phyloP scores from a whole-genome alignment of 2,797 vertebrate species.

The Dendrocincla tyrannina region DNA sequence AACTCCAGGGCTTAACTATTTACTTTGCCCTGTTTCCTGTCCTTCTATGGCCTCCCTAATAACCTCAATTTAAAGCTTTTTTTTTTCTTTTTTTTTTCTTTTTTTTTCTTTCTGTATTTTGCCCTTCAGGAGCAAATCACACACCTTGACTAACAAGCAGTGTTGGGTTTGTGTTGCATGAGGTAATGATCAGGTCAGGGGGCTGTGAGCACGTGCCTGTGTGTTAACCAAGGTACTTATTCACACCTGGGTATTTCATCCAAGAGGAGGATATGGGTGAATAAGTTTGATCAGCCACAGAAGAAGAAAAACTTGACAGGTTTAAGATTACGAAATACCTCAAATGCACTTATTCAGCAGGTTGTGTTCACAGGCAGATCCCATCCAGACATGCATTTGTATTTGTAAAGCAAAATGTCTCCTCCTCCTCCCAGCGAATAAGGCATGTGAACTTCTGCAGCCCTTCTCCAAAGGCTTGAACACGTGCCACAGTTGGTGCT shows the following conservation, averaged over 20 bases:
- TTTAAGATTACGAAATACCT: not conserved
- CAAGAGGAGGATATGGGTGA: not conserved
- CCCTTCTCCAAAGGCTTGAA: not conserved
- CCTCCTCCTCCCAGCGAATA: not conserved
- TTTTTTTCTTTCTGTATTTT: not conserved
- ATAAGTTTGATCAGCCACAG: not conserved
- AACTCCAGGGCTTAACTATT: not conserved
- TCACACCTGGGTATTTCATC: not conserved
- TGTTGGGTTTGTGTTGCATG: rapidly evolving
- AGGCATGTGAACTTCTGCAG: not conserved
- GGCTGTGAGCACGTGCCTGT: rapidly evolving
- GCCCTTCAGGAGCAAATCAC: not conserved
- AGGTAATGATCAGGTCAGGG: rapidly evolving
- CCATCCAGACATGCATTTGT: not conserved
- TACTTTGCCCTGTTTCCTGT: not conserved
- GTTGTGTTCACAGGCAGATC: not conserved
- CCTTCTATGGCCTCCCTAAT: not conserved
- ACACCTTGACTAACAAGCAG: not conserved
- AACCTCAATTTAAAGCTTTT: not conserved
- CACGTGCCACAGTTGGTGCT: rapidly evolving
- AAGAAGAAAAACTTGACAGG: not conserved
- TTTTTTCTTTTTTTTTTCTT: not conserved
- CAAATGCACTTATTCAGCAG: not conserved
- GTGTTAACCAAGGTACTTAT: rapidly evolving
- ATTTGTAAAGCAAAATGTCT: not conserved